These are phyloP conservation scores for Catamblyrhynchus diadema DNA, from an alignment of 2,797 vertebrate species.

Conservation along the genomic window DNA sequence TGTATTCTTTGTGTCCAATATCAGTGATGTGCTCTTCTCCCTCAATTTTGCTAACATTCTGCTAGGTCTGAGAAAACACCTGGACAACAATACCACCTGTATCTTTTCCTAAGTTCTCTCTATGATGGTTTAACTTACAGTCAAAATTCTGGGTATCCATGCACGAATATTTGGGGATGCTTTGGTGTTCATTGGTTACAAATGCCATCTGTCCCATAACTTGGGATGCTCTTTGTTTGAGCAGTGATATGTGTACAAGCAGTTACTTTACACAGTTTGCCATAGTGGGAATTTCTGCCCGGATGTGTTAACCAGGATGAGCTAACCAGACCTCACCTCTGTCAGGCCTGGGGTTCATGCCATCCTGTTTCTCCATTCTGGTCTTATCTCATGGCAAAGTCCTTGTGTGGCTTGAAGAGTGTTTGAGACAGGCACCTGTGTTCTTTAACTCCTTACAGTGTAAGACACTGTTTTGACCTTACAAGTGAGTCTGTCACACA, in stretches of 20 bases:
- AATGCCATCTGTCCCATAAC: too few species aligned
- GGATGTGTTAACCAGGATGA: background rate
- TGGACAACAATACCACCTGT: background rate
- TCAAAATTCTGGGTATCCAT: background rate
- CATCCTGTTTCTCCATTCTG: background rate
- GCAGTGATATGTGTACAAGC: rapidly evolving
- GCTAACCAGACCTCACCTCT: background rate
- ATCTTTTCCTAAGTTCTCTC: background rate
- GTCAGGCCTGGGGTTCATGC: rapidly evolving
- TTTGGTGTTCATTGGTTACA: background rate
- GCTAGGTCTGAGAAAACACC: background rate
- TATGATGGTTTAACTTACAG: background rate
- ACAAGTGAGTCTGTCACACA: background rate
- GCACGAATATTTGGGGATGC: background rate
- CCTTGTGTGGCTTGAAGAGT: background rate
- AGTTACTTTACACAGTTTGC: background rate
- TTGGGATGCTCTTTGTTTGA: background rate
- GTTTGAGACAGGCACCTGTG: background rate
- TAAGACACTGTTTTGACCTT: background rate
- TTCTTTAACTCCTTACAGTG: background rate
- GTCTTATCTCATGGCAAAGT: background rate
- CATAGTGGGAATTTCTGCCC: background rate
- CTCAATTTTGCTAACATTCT: background rate
- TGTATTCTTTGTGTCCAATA: background rate
- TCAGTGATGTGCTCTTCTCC: background rate